Conservation (phyloP, 2,888 invertebrate genomes). For the Drosophila sordidapex region DNA sequence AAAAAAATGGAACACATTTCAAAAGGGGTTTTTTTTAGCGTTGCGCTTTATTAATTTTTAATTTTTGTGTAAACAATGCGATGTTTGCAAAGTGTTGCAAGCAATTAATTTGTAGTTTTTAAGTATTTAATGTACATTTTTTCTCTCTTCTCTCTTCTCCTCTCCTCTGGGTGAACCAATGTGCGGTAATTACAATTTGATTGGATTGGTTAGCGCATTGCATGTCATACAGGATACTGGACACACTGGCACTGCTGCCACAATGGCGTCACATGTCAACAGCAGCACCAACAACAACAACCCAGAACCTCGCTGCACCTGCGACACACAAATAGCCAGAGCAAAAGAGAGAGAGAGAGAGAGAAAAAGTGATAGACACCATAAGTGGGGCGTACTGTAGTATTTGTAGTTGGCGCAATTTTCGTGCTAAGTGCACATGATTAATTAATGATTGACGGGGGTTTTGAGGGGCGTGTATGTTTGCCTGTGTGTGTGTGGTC, state of each 20-base stretch:
- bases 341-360: background rate
- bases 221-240: conserved; percentile 7
- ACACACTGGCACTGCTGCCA: conserved; percentile 4
- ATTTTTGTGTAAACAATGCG: conserved; percentile 64
- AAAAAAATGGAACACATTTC: background rate
- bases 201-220: conserved; percentile 36
- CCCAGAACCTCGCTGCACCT: conserved; percentile 48
- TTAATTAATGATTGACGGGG: conserved; percentile 71
- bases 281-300: conserved; percentile 33
- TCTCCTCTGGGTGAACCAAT: conserved; percentile 8
- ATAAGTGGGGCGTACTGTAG: conserved; percentile 20
- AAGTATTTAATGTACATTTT: conserved; percentile 48
- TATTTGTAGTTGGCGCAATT: conserved; percentile 66
- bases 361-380: background rate
- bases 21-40: conserved; percentile 11
- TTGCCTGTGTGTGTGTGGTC: conserved; percentile 11
- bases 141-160: background rate
- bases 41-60: conserved; percentile 67
- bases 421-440: conserved; percentile 76
- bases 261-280: conserved; percentile 56
- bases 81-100: conserved; percentile 41
- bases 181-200: conserved; percentile 61
- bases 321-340: conserved; percentile 42
- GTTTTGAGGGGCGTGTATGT: background rate
- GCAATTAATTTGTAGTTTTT: conserved; percentile 69